A percentile compares a stretch with the other conserved stretches of the same genome.
Evolutionary conservation across 2,888 invertebrate species (phyloP).

Genomic region (Drosophila neonasuta): DNA sequence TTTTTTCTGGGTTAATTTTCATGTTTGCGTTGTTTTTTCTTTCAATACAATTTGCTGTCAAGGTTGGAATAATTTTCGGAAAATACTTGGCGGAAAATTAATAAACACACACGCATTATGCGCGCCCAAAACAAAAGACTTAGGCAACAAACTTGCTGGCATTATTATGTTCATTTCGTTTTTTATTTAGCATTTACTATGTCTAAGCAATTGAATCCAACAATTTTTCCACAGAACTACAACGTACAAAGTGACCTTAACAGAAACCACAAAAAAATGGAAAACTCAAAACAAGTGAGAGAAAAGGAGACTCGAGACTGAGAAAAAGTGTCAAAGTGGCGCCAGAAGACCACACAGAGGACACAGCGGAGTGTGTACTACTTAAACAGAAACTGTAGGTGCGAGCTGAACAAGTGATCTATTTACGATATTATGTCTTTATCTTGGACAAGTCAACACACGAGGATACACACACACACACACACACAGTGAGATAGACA

Average conservation of each 20-base stretch:
- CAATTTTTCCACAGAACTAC: conserved; percentile 43
- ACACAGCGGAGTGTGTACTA: conserved; percentile 4
- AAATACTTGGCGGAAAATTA: conserved; percentile 75
- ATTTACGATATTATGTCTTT: conserved; percentile 75
- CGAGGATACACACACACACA: conserved; percentile 19
- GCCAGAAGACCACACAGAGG: conserved; percentile 70
- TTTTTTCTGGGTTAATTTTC: conserved; percentile 62
- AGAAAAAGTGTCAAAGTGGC: conserved; percentile 65
- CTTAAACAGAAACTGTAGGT: conserved; percentile 52
- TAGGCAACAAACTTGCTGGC: conserved; percentile 54
- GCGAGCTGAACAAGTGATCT: conserved; percentile 71
- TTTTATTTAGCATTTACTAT: conserved; percentile 6
- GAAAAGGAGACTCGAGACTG: background rate
- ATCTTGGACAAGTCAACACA: conserved; percentile 60
- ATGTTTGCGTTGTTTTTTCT: conserved; percentile 44
- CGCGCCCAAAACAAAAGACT: conserved; percentile 60
- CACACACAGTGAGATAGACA: background rate
- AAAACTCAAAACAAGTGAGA: conserved; percentile 28
- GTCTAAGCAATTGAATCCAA: conserved; percentile 38
- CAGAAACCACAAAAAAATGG: conserved; percentile 34
- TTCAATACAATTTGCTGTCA: conserved; percentile 76
- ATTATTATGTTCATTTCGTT: conserved; percentile 10
- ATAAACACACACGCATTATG: conserved; percentile 56
- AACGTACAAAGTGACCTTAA: conserved; percentile 29
- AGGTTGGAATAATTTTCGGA: conserved; percentile 80